Evolutionary conservation across 2,797 vertebrate species (phyloP).

Genomic region (Picus viridis): DNA sequence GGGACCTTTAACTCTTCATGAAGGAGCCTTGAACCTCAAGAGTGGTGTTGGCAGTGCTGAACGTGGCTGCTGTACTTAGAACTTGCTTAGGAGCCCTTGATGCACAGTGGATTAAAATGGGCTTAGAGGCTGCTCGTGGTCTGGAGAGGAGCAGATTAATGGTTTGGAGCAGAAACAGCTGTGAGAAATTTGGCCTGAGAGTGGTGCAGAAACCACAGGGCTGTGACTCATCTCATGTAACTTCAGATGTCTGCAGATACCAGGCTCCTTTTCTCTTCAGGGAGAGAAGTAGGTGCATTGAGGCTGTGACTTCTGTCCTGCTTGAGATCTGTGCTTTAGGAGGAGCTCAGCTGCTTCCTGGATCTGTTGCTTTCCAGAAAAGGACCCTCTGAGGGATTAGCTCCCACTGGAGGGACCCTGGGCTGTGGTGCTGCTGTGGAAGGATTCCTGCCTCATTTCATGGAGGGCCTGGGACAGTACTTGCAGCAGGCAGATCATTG

Average conservation of each 20-base stretch:
- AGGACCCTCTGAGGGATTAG: neutral
- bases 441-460: neutral
- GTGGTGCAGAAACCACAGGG: constrained; percentile 43
- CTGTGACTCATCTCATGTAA: neutral
- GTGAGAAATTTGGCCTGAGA: constrained; percentile 22
- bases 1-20: neutral
- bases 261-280: neutral
- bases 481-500: neutral
- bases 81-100: neutral
- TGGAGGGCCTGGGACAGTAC: neutral
- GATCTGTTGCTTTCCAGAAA: neutral
- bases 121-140: neutral
- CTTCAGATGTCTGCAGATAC: constrained; percentile 9
- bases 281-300: neutral
- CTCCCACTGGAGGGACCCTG: neutral
- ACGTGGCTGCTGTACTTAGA: neutral
- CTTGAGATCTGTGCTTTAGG: neutral
- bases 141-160: neutral
- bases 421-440: neutral
- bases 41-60: neutral
- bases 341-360: neutral
- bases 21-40: neutral
- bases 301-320: neutral
- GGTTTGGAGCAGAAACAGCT: constrained; percentile 25
- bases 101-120: neutral